phyloP scores from a whole-genome alignment of 2,888 invertebrate species.

The Chloromyia formosa region DNA sequence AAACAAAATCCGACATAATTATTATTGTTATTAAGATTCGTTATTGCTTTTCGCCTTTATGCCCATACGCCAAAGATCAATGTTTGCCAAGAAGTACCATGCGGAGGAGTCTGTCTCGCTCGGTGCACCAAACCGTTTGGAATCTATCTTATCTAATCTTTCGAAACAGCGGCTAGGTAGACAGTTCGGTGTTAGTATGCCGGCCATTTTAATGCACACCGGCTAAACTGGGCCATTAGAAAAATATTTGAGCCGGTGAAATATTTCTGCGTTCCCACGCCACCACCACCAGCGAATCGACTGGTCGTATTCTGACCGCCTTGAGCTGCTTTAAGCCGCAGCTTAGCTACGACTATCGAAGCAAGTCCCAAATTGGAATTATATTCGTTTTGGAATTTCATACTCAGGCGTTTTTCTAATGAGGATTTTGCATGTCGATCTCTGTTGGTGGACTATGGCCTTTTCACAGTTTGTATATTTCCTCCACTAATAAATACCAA shows the following conservation, averaged over 20 bases:
- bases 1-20: conserved; percentile 9
- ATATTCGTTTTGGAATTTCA: too few relatives aligned
- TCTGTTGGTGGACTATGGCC: too few relatives aligned
- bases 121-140: background rate
- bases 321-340: too few relatives aligned
- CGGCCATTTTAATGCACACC: background rate
- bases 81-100: background rate
- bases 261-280: conserved; percentile 28
- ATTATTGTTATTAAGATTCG: background rate
- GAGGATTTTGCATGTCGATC: too few relatives aligned
- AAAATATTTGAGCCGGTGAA: conserved; percentile 10
- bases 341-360: too few relatives aligned
- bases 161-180: conserved; percentile 3
- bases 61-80: background rate
- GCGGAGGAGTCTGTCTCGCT: background rate
- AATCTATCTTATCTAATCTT: conserved; percentile 14
- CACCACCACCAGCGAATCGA: too few relatives aligned
- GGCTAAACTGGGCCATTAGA: conserved; percentile 14
- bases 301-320: too few relatives aligned
- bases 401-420: too few relatives aligned
- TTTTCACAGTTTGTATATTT: too few relatives aligned
- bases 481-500: too few relatives aligned
- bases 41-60: background rate
- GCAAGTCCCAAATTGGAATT: too few relatives aligned
- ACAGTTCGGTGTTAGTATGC: too few relatives aligned